Conservation (phyloP, 2,797 vertebrate genomes). For the Peromyscus attwateri region DNA sequence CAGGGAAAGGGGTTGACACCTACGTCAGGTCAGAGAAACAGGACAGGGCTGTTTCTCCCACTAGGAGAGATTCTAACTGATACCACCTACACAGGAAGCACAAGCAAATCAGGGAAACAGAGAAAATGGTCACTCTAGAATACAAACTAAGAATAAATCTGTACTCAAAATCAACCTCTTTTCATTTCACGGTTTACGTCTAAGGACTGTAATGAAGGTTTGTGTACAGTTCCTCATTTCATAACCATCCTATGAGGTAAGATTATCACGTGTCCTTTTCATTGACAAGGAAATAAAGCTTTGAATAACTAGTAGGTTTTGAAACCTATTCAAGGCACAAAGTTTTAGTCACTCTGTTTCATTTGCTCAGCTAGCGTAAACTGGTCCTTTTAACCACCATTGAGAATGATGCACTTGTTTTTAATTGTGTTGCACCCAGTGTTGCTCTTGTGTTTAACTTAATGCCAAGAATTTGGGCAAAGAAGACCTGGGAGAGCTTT, state of each 20-base stretch:
- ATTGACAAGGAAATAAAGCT: background rate
- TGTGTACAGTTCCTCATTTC: background rate
- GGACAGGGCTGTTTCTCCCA: slow-evolving; percentile 15
- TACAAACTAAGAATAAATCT: slow-evolving; percentile 29
- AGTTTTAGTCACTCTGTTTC: background rate
- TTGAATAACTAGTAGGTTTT: background rate
- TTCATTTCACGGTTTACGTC: background rate
- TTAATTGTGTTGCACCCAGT: slow-evolving; percentile 1
- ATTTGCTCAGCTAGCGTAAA: background rate
- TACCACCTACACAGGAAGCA: slow-evolving; percentile 47
- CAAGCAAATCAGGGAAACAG: background rate
- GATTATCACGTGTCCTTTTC: background rate
- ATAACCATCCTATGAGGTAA: background rate
- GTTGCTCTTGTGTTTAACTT: slow-evolving; percentile 12
- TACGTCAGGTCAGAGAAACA: background rate
- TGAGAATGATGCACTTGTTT: background rate
- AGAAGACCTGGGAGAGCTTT: background rate
- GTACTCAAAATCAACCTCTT: background rate
- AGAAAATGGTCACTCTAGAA: slow-evolving; percentile 9
- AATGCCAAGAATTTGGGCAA: background rate
- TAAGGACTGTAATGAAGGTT: slow-evolving; percentile 3
- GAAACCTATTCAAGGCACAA: background rate
- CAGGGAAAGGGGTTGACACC: slow-evolving; percentile 7
- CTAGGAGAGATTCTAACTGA: slow-evolving; percentile 56
- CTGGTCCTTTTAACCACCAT: background rate